phyloP scores from a whole-genome alignment of 35 echinoderm and acorn worm species.

The Apostichopus japonicus region DNA sequence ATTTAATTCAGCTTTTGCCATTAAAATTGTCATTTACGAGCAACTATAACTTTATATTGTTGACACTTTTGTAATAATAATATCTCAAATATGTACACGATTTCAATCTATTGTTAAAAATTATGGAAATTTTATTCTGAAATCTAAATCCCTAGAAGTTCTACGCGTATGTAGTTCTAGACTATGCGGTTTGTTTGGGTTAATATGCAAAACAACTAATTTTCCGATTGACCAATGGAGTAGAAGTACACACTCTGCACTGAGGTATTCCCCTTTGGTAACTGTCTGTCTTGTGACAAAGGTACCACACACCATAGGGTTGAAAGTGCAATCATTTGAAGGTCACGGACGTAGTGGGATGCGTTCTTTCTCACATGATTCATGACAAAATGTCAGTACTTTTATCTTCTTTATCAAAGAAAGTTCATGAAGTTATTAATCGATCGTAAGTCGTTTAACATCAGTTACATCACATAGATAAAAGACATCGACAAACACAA shows the following conservation, averaged over 20 bases:
- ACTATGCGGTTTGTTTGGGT: constrained; percentile 25
- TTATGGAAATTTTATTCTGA: background rate
- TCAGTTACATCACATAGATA: too few relatives aligned
- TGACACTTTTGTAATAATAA: background rate
- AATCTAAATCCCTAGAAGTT: background rate
- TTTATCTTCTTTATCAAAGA: too few relatives aligned
- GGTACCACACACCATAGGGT: too few relatives aligned
- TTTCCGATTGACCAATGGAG: constrained; percentile 4
- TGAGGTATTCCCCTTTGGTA: background rate
- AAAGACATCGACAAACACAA: too few relatives aligned
- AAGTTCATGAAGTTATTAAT: too few relatives aligned
- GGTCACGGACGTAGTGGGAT: too few relatives aligned
- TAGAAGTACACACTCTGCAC: background rate
- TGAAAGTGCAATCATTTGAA: too few relatives aligned
- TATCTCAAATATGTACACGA: background rate
- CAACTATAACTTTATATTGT: background rate
- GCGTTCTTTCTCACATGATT: too few relatives aligned
- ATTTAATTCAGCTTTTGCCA: background rate
- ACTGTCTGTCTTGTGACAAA: too few relatives aligned
- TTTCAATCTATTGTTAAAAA: background rate
- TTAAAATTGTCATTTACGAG: background rate
- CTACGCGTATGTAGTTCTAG: too few relatives aligned
- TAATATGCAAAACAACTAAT: background rate
- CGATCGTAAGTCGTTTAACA: too few relatives aligned
- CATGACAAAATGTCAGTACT: too few relatives aligned